These are phyloP conservation scores for Platyscapa corneri DNA, from an alignment of 1,140 invertebrate genomes.

Conservation along the genomic window DNA sequence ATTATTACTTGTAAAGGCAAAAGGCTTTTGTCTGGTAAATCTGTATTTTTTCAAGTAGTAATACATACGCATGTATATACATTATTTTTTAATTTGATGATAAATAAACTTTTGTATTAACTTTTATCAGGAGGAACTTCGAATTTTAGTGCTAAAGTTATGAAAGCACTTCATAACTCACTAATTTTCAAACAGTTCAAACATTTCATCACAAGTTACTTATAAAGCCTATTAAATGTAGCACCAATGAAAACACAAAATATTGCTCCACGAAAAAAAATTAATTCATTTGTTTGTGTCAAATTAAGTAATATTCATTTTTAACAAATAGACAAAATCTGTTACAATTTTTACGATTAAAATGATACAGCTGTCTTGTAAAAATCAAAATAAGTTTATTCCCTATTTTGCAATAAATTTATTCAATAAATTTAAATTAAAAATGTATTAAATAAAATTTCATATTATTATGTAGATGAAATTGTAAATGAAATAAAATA, in stretches of 20 bases:
- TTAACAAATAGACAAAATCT: background rate
- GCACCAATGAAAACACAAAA: background rate
- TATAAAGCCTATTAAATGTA: background rate
- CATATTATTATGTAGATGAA: background rate
- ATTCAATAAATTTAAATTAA: too few relatives aligned
- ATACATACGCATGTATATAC: background rate
- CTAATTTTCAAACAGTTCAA: conserved; percentile 4
- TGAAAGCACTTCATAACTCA: background rate
- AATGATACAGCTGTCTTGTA: background rate
- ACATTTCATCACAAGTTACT: background rate
- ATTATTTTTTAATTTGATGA: background rate
- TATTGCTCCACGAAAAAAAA: background rate
- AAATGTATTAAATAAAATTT: too few relatives aligned
- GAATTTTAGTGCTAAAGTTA: conserved; percentile 8
- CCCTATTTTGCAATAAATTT: background rate
- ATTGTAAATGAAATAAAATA: too few relatives aligned
- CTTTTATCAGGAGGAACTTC: background rate
- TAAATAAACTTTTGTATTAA: background rate
- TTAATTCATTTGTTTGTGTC: background rate
- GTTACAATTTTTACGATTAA: too few relatives aligned
- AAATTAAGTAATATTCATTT: background rate
- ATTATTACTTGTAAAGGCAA: too few relatives aligned
- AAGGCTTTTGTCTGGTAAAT: too few relatives aligned
- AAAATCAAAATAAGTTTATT: background rate
- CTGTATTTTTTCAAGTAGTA: too few relatives aligned